Evolutionary conservation across 2,113 vertebrate genomes (phyloP).

Genomic region (Triplophysa tibetana): DNA sequence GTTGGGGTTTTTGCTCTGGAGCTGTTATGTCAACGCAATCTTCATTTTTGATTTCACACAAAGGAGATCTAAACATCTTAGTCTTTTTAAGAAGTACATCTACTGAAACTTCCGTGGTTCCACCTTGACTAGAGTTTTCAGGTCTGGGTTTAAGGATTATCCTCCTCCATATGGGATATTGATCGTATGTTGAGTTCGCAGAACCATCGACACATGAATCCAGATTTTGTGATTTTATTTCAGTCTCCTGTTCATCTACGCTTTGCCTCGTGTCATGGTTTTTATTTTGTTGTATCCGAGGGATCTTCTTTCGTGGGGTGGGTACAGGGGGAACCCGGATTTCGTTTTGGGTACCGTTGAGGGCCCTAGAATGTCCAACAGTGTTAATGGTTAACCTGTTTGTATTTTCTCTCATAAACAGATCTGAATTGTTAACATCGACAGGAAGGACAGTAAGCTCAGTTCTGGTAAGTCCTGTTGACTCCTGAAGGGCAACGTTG

Average conservation of each 20-base stretch:
- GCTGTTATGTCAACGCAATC: slow-evolving; percentile 43
- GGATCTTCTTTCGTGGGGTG: background rate
- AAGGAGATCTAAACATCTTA: background rate
- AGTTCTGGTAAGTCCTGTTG: background rate
- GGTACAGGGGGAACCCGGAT: background rate
- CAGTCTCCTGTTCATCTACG: background rate
- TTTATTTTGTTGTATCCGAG: slow-evolving; percentile 4
- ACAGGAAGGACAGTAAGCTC: slow-evolving; percentile 22
- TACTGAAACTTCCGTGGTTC: background rate
- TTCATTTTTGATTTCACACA: slow-evolving; percentile 73
- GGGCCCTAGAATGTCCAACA: background rate
- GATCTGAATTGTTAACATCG: slow-evolving; percentile 4
- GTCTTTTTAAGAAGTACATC: background rate
- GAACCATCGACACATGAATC: background rate
- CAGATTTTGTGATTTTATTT: background rate
- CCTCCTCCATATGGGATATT: background rate
- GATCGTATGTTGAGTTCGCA: background rate
- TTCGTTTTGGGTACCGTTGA: background rate
- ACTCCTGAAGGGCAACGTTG: background rate
- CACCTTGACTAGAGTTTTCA: background rate
- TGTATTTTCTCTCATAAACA: background rate
- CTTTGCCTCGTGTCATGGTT: background rate
- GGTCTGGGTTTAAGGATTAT: background rate
- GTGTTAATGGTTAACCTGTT: background rate
- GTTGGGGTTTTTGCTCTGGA: too few relatives aligned